Base-by-base conservation (phyloP, 2,113 vertebrate genomes). In the Atrichornis clamosus region DNA sequence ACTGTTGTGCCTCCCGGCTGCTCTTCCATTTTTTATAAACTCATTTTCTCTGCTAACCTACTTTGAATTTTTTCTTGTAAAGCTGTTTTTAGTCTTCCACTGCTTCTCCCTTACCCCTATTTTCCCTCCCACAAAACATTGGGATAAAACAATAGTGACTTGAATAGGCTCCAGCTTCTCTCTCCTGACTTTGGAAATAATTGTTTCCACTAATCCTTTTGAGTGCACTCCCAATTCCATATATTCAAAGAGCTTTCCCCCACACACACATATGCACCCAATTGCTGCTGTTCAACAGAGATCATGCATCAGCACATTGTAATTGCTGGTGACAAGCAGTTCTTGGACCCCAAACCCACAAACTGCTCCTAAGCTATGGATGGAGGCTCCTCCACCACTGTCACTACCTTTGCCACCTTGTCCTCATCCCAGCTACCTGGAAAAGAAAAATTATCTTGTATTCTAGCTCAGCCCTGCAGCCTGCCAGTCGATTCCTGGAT, bases 21-120 rank as follows among this genome's bases (percentile, higher is more conserved):
- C 72, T 95, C 90, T 93, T 97, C 73, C 70, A 96, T 95, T 95
- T 97, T 97, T 96, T 91, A 96, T 96, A 80, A 81, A 95, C 73
- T 91, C 58, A 63, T 89, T 95, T 94, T 97, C 90, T 93, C 77
- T 70, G 91, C 64, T 97, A 96, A 96, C 95, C 95, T 96, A 96
- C 92, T 97, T 97, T 93, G 76, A 81, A 19, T 92, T 84, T 87
- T 84, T 87, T 77, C 80, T 62, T 64, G 49, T 75, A 82, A 93
- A 95, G 86, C 92, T 84, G 35, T 89, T 96, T 93, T 95, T 84
- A 90, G 77, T 47, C 77, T 70, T 87, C 39, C 52, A 15, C 79
- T 64, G 39, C 39, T 32, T 41, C 11, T 3, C 15, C n/a, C 6
- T 41, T 35, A 9, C 37, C 22, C 33, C 16, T n/a, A 46, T 35